Evolutionary conservation across 2,888 invertebrate species (phyloP), one percentile per base, ranked within the genome.

Genomic region (Rotaria magnacalcarata): DNA sequence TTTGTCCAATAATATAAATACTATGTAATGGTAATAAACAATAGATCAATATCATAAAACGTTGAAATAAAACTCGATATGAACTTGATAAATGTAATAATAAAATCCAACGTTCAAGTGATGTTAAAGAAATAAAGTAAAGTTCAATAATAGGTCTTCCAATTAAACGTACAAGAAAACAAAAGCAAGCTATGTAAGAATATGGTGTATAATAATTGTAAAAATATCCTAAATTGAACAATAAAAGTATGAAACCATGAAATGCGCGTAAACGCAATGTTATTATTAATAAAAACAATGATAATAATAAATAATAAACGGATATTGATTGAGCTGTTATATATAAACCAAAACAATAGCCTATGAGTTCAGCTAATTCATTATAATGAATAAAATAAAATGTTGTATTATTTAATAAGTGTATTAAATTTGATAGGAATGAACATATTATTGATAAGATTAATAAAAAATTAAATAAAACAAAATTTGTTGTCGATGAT

Each of bases 31-130:
- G 89, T 19, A 90, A 52, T 24, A 88, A 11, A 84, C 89, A 88
- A 34, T 90, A 86, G 7, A 88, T 80, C 27, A 90, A 41, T 27
- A 90, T 87, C 24, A 87, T 86, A 34, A 89, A 85, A 87, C 89
- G 89, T 43, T 90, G 88, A 54, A 88, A 41, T 21, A 89, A 84
- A 56, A 1, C 11, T 60, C 84, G 84, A 19, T 60, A 52, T 27
- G 84, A 56, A 24, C 88, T 88, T 8, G 89, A 88, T 87, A 88
- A 87, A 80, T 85, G 87, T 74, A 90, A 89, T 75, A 90, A 88
- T 10, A 88, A 87, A 47, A 89, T 88, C 90, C 90, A 91, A 84
- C 90, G 87, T 75, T 91, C 90, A n/a, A 90, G 87, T 50, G 89
- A 89, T 24, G 90, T 88, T n/a, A 89, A 88, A 19, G 88, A 87